A percentile compares a stretch with the other conserved stretches of the same genome.
Conservation (phyloP, 2,888 invertebrate genomes). For the Leptinotarsa rubiginosa region DNA sequence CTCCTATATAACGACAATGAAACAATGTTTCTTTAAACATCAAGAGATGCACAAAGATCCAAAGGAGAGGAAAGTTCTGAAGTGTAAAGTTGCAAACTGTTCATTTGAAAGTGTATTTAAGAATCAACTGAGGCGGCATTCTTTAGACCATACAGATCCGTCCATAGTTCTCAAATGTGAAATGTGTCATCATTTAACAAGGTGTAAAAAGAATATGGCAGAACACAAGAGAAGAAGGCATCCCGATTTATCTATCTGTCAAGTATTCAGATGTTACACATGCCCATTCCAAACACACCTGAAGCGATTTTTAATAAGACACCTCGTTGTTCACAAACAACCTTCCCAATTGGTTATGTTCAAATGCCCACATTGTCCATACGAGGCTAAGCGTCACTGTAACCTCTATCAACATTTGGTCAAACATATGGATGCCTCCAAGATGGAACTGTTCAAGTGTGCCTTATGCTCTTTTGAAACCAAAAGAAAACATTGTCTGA, state of each 20-base stretch:
- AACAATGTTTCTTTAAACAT: not conserved
- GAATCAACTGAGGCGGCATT: not conserved
- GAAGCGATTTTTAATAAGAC: not conserved
- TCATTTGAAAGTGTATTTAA: not conserved
- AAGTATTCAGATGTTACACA: slow-evolving; percentile 3
- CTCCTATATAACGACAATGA: not conserved
- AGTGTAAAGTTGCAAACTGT: not conserved
- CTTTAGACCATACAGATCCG: not conserved
- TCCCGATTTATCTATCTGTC: not conserved
- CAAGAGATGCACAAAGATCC: not conserved
- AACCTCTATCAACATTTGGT: slow-evolving; percentile 6
- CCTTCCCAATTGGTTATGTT: not conserved
- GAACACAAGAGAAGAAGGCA: not conserved
- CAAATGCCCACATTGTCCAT: not conserved
- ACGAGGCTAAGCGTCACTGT: not conserved
- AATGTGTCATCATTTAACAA: not conserved
- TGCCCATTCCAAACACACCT: not conserved
- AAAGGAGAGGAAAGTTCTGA: not conserved
- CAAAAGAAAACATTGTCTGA: slow-evolving; percentile 4
- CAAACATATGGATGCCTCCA: slow-evolving; percentile 4
- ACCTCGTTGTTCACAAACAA: not conserved
- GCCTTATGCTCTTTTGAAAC: slow-evolving; percentile 11
- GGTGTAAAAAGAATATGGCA: not conserved
- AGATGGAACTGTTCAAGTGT: slow-evolving; percentile 15
- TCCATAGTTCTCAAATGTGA: not conserved